These are phyloP conservation scores for Poeciliopsis gracilis DNA, from an alignment of 2,797 vertebrate genomes.

Conservation along the genomic window DNA sequence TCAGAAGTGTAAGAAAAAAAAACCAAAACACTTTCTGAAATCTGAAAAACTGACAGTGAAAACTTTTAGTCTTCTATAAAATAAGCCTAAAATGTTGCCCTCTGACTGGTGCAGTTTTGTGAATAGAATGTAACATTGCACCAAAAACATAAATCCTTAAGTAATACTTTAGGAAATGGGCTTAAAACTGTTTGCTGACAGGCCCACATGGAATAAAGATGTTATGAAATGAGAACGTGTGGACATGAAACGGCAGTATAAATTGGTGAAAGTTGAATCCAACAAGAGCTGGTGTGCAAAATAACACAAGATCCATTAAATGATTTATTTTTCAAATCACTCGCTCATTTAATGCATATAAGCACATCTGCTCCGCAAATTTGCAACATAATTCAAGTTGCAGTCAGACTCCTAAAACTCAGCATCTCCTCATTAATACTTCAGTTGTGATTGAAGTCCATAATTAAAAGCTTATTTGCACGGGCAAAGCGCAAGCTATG, in stretches of 20 bases:
- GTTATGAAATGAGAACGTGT: not conserved
- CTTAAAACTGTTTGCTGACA: not conserved
- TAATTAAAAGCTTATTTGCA: conserved; percentile 33
- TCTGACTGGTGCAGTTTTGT: not conserved
- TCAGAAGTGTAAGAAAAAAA: not conserved
- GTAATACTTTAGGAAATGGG: not conserved
- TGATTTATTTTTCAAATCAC: not conserved
- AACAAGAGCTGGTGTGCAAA: not conserved
- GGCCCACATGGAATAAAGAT: not conserved
- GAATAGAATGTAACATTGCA: not conserved
- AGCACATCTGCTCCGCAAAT: not conserved
- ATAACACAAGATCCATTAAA: not conserved
- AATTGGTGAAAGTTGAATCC: not conserved
- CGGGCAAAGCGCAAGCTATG: conserved; percentile 8
- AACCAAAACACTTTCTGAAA: not conserved
- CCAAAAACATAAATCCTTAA: not conserved
- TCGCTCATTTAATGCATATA: not conserved
- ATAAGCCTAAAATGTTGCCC: not conserved
- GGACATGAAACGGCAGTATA: not conserved
- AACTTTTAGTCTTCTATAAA: not conserved
- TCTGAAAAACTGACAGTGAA: not conserved
- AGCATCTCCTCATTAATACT: not conserved
- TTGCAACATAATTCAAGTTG: not conserved
- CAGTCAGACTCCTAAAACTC: not conserved
- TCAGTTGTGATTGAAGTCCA: conserved; percentile 4